These are phyloP conservation scores for Oreochromis aureus DNA, from an alignment of 2,113 vertebrate species.

Conservation along the genomic window DNA sequence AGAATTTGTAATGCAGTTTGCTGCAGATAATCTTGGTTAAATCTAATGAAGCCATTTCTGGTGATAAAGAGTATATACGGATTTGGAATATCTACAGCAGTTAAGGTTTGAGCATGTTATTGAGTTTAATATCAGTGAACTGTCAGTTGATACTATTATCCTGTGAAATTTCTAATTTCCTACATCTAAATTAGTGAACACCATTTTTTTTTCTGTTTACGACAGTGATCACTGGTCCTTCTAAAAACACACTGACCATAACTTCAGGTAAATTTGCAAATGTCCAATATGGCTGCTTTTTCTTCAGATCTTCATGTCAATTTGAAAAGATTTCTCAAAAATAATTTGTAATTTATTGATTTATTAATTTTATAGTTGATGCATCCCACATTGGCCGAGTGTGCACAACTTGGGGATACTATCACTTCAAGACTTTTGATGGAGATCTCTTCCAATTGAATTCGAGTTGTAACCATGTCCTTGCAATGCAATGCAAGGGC, in stretches of 20 bases:
- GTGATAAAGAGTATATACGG: background rate
- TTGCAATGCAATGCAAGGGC: conserved; percentile 71
- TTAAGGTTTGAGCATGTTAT: background rate
- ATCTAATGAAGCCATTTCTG: background rate
- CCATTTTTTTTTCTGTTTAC: background rate
- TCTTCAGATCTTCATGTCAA: background rate
- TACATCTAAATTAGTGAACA: background rate
- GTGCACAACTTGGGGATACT: conserved; percentile 88
- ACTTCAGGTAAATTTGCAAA: background rate
- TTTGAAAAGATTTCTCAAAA: background rate
- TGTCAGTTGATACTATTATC: background rate
- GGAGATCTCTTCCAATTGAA: conserved; percentile 78
- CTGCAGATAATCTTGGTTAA: fast-evolving
- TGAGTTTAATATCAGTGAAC: background rate
- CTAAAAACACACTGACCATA: background rate
- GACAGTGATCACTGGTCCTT: background rate
- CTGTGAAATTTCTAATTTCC: background rate
- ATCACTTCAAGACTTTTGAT: conserved; percentile 88
- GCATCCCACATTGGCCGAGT: conserved; percentile 72
- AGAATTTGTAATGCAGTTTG: background rate
- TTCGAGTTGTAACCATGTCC: conserved; percentile 82
- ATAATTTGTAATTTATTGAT: background rate
- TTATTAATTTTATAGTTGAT: background rate
- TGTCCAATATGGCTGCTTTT: background rate
- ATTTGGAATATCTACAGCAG: fast-evolving